A percentile compares a stretch with the other conserved stretches of the same genome.
Evolutionary conservation across 2,113 vertebrate genomes (phyloP).

Genomic region (Poicephalus meyeri): DNA sequence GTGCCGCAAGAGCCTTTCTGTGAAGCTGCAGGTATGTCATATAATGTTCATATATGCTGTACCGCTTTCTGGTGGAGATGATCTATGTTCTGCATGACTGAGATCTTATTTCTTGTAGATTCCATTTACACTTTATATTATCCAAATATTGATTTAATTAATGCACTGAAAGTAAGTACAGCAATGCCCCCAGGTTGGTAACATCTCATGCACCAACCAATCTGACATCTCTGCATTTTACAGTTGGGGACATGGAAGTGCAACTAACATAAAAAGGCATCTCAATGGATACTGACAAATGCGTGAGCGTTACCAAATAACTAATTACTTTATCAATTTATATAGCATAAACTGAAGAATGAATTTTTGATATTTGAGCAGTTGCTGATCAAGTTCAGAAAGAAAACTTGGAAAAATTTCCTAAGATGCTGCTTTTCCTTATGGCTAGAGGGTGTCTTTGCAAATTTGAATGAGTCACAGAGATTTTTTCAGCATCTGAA

Average conservation of each 20-base stretch:
- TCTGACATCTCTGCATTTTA: background rate
- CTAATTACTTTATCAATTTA: background rate
- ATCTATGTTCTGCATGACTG: background rate
- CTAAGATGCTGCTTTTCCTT: background rate
- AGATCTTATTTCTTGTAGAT: background rate
- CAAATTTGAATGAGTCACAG: background rate
- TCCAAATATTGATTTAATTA: conserved; percentile 23
- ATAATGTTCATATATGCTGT: background rate
- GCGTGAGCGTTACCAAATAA: background rate
- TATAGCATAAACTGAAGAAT: background rate
- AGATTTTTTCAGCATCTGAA: background rate
- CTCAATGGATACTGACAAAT: background rate
- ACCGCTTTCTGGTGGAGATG: background rate
- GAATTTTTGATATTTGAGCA: background rate
- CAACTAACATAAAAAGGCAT: background rate
- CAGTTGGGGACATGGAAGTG: background rate
- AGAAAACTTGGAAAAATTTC: background rate
- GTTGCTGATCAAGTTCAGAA: background rate
- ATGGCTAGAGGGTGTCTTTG: background rate
- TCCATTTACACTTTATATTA: background rate
- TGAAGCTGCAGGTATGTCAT: background rate
- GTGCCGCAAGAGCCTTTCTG: background rate
- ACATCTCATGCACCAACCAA: background rate
- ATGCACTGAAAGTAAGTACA: background rate
- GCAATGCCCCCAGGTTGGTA: background rate